These are phyloP conservation scores for Enhydra lutris DNA, from an alignment of 2,113 vertebrate species.

Conservation along the genomic window DNA sequence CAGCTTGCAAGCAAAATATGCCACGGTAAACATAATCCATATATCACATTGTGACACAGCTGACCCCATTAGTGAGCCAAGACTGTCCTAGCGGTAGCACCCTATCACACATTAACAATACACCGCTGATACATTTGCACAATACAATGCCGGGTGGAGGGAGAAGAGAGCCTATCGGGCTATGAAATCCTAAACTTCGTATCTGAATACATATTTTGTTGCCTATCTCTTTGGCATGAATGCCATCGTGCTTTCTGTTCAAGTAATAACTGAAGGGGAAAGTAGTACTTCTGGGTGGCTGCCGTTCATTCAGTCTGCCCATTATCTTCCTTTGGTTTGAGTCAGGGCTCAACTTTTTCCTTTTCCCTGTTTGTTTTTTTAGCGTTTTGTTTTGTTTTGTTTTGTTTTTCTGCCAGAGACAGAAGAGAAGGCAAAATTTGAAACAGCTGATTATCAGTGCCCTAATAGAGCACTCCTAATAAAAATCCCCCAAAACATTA, in stretches of 20 bases:
- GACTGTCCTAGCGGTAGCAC: conserved; percentile 56
- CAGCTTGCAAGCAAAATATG: conserved; percentile 84
- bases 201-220: conserved; percentile 3
- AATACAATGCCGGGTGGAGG: background rate
- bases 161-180: background rate
- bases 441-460: conserved; percentile 28
- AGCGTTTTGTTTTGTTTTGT: background rate
- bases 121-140: background rate
- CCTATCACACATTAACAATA: conserved; percentile 70
- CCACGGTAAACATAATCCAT: conserved; percentile 90
- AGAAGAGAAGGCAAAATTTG: conserved; percentile 64
- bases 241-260: background rate
- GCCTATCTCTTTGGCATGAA: conserved; percentile 40
- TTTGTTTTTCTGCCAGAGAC: conserved; percentile 47
- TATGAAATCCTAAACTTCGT: conserved; percentile 37
- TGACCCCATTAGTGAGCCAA: conserved; percentile 76
- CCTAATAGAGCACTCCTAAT: background rate
- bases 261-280: conserved; percentile 22
- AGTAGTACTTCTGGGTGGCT: background rate
- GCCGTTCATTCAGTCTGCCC: rapidly evolving
- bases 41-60: conserved; percentile 83
- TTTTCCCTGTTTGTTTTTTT: conserved; percentile 15
- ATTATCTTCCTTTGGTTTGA: background rate
- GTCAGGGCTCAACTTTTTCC: conserved; percentile 36
- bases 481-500: conserved; percentile 52